Evolutionary conservation across 2,113 vertebrate genomes (phyloP).

Genomic region (Crypturellus undulatus): DNA sequence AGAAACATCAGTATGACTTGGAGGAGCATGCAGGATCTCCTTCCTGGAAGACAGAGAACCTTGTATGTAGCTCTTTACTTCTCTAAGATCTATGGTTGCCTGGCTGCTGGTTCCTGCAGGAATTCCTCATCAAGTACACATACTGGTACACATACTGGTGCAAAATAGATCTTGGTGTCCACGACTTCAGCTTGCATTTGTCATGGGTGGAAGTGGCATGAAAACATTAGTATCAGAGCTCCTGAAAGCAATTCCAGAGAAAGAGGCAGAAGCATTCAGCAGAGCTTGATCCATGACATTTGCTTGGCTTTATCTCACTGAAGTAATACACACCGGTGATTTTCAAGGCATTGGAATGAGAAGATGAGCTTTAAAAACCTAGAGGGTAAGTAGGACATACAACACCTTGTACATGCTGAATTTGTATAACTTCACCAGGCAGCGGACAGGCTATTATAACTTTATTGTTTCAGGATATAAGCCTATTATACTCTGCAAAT

Average conservation of each 20-base stretch:
- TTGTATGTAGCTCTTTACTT: neutral
- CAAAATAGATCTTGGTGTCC: neutral
- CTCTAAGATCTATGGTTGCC: neutral
- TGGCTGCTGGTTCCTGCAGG: neutral
- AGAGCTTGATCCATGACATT: constrained; percentile 9
- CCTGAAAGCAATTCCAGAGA: neutral
- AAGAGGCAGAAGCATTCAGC: neutral
- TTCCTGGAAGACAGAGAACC: neutral
- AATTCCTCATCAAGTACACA: neutral
- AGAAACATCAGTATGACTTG: neutral
- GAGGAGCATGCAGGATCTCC: accelerated
- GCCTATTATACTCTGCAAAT: constrained; percentile 77
- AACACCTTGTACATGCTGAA: constrained; percentile 38
- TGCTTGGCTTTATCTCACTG: constrained; percentile 12
- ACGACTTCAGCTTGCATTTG: neutral
- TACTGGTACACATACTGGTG: accelerated
- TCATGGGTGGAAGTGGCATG: neutral
- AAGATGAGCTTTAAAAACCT: constrained; percentile 58
- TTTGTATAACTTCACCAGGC: constrained; percentile 58
- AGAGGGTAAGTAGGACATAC: constrained; percentile 58
- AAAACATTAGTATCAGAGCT: neutral
- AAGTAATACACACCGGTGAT: constrained; percentile 1
- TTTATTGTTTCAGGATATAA: constrained; percentile 81
- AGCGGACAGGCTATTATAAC: constrained; percentile 73
- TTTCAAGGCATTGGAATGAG: neutral